These are phyloP conservation scores for Micromussa lordhowensis DNA, from an alignment of 92 coral and sea anemone genomes.

Conservation along the genomic window DNA sequence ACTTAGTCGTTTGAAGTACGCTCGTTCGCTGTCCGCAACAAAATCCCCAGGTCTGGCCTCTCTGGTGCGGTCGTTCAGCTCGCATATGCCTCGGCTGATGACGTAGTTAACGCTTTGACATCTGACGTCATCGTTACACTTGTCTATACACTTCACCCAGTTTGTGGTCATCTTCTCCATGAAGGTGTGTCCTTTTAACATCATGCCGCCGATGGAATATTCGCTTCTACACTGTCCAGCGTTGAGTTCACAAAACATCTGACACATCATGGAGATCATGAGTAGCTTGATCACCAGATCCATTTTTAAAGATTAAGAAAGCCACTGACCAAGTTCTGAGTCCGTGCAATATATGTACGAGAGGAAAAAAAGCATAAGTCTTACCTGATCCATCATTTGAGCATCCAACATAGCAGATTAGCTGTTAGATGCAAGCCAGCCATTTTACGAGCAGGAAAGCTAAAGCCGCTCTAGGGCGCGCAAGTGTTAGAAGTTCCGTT, in stretches of 20 bases:
- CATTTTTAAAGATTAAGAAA: no score
- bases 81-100: not conserved
- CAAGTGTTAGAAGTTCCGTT: no score
- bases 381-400: no score
- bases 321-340: no score
- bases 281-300: not conserved
- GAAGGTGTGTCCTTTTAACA: conserved; percentile 8
- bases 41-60: conserved; percentile 9
- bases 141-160: not conserved
- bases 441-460: no score
- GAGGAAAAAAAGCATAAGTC: no score
- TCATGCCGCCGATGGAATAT: conserved; percentile 13
- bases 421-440: no score
- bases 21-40: not conserved
- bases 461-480: no score
- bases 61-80: conserved; percentile 12
- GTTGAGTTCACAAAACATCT: not conserved
- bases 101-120: conserved; percentile 35
- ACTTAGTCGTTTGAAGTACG: not conserved
- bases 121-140: conserved; percentile 2
- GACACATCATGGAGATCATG: not conserved
- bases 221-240: not conserved
- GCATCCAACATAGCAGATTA: no score
- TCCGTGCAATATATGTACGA: no score
- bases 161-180: not conserved